Percentiles rank a stretch among this genome's conserved stretches.
Conservation (phyloP, 2,797 vertebrate species). For the Artibeus lituratus region DNA sequence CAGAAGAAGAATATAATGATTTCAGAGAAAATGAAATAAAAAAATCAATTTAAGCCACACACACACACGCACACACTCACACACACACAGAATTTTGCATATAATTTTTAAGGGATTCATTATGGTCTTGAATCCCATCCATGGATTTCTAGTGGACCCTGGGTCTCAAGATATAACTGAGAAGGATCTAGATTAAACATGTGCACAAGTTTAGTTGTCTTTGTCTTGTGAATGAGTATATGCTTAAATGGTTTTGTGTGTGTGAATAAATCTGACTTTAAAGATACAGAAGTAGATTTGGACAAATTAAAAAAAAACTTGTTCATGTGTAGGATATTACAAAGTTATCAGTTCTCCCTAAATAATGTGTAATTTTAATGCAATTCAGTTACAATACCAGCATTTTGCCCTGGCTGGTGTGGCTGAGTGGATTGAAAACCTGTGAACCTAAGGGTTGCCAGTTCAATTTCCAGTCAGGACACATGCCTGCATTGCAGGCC, state of each 20-base stretch:
- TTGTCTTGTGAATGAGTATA: not conserved
- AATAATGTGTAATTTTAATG: not conserved
- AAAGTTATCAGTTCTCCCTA: not conserved
- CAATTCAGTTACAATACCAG: not conserved
- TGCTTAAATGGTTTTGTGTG: not conserved
- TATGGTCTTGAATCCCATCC: not conserved
- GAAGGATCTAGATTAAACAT: not conserved
- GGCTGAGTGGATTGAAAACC: no score
- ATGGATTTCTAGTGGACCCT: not conserved
- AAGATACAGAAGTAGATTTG: not conserved
- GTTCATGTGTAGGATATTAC: not conserved
- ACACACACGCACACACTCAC: not conserved
- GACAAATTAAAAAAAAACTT: not conserved
- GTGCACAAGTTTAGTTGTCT: not conserved
- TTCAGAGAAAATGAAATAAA: not conserved
- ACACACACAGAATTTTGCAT: not conserved
- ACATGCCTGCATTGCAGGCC: no score
- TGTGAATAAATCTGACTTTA: not conserved
- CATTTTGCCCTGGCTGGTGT: not conserved
- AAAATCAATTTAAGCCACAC: not conserved
- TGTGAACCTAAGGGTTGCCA: no score
- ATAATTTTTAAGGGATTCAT: slow-evolving; percentile 17
- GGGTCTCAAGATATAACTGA: not conserved
- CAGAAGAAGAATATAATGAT: not conserved
- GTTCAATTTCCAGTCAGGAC: no score